Evolutionary conservation across 2,797 vertebrate species (phyloP), one percentile per base, ranked within the genome.

Genomic region (Scolopax rusticola): DNA sequence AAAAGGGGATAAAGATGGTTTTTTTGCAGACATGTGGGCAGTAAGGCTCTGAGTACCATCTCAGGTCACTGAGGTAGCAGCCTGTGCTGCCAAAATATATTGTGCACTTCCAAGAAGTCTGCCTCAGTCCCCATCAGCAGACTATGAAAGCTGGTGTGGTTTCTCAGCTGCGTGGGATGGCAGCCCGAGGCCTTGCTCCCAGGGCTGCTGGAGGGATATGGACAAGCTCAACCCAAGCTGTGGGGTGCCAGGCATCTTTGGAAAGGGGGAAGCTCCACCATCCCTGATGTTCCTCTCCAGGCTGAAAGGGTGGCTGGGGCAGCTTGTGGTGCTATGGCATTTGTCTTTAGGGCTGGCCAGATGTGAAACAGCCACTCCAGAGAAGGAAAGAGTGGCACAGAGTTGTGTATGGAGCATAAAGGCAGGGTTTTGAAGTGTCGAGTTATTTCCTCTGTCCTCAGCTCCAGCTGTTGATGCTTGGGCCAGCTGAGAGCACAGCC

Each of bases 261-360:
- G 28, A 87, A 75, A 73, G 28, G 25, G 32, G 15, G 9, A 77
- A 71, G 12, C 25, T 85, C 40, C 18, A 12, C 51, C 5, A 0
- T 19, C 40, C 6, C 1, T 41, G 28, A 10, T 53, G 18, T n/a
- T 74, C 41, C 12, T 70, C 74, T 53, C 12, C 32, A n/a, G 48
- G 21, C 21, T 43, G 48, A 59, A 36, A 56, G 54, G 36, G 21
- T 54, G 60, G 2, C 68, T n/a, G 23, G 20, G 36, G 45, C 51
- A 86, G 30, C 28, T 47, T 0, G 0, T 27, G 30, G 47, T 57
- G 18, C 23, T 4, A 2, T 2, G 0, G 3, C 8, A 30, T 80
- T 53, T 77, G 33, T 71, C 59, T 53, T 63, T 51, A 76, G 33
- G 7, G 28, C 23, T 59, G 63, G 12, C 15, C 25, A 54, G n/a